Evolutionary conservation across 2,888 invertebrate genomes (phyloP), one percentile per base, ranked within the genome.

Genomic region (Cheilosia soror): DNA sequence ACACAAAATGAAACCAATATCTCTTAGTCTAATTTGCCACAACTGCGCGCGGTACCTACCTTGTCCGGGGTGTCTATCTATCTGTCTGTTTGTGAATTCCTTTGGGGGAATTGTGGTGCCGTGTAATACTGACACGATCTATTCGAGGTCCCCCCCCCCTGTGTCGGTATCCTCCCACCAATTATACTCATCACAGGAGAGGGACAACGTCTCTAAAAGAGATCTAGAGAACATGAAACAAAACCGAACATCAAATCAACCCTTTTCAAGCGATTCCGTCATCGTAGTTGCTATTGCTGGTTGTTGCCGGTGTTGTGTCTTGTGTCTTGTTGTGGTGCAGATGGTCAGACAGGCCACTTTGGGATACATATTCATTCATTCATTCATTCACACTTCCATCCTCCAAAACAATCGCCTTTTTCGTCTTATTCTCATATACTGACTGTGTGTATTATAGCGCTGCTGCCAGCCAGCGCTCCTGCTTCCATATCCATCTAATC

Each of bases 1-100:
- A 85, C 85, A 85, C 76, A 77, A 85, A 85, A 85, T 85, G 85
- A 85, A 85, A 81, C 85, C 85, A 85, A 85, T 85, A 85, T 85
- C 85, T 85, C 85, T 85, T 81, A 81, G 85, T 72, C 81, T 81
- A 85, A 81, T 81, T 85, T 71, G 62, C 72, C 72, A 68, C 66
- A 66, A 37, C 66, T 72, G 66, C n/a, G 47, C 15, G 37, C 49
- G 11, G 49, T 49, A 25, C 51, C 25, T 51, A 51, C 51, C 27
- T 68, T 49, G 40, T 57, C 27, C 9, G 51, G 49, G n/a, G 49
- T 68, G 60, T 73, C 66, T 75, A 44, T 68, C 29, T 73, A 49
- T 57, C 51, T 69, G 20, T 62, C 51, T 40, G 75, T 63, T 63
- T 47, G 44, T 25, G 66, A 71, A 80, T 80, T 84, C 75, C 80